A percentile compares a stretch with the other conserved stretches of the same genome.
Evolutionary conservation across 2,113 vertebrate species (phyloP).

Genomic region (Toxotes chatareus): DNA sequence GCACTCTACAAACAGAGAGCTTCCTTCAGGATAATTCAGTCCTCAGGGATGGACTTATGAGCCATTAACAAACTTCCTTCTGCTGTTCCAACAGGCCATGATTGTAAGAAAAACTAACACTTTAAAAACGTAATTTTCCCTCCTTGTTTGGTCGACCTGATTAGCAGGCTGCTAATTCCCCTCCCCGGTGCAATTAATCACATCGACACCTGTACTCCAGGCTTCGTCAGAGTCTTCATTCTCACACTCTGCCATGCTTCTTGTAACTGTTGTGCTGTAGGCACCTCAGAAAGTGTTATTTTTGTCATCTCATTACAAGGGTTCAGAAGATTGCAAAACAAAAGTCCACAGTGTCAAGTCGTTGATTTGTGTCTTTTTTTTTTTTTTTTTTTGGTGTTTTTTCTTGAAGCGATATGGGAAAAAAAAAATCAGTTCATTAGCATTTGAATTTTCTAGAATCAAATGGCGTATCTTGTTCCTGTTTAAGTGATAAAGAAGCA

Average conservation of each 20-base stretch:
- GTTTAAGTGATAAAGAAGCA: constrained; percentile 10
- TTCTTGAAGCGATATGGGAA: constrained; percentile 10
- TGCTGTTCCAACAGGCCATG: constrained; percentile 63
- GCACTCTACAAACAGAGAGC: constrained; percentile 75
- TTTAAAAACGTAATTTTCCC: constrained; percentile 80
- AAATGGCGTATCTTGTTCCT: neutral
- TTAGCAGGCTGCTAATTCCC: constrained; percentile 83
- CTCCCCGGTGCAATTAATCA: constrained; percentile 81
- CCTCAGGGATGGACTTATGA: constrained; percentile 75
- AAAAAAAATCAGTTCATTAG: neutral
- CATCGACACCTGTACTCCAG: constrained; percentile 74
- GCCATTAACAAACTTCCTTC: constrained; percentile 81
- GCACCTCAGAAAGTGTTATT: constrained; percentile 42
- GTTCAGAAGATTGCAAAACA: constrained; percentile 29
- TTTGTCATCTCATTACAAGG: constrained; percentile 51
- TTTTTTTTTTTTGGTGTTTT: constrained; percentile 10
- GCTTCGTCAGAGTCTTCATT: constrained; percentile 41
- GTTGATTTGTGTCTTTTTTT: constrained; percentile 12
- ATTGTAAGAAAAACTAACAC: constrained; percentile 81
- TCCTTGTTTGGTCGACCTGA: constrained; percentile 81
- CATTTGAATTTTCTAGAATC: neutral
- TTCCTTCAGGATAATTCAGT: constrained; percentile 79
- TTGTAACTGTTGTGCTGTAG: constrained; percentile 19
- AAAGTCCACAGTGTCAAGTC: constrained; percentile 11
- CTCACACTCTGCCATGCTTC: constrained; percentile 46